Evolutionary conservation across 2,888 invertebrate species (phyloP), one percentile per base, ranked within the genome.

Genomic region (Netelia melanura): DNA sequence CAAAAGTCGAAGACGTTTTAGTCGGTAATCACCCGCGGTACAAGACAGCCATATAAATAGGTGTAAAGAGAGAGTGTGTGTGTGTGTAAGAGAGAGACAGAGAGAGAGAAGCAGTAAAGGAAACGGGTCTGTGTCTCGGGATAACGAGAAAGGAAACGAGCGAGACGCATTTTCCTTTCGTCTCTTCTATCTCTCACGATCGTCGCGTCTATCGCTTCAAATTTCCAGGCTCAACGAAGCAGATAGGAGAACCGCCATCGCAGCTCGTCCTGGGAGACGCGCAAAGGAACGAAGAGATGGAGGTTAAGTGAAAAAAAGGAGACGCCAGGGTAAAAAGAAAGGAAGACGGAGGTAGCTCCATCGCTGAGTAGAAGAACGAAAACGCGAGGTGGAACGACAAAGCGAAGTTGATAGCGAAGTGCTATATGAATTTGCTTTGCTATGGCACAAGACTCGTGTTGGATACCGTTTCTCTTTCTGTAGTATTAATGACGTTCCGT

Each of bases 61-160:
- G n/a, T 48, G 14, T 48, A 56, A 2, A 56, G 3, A 43, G 43
- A 58, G 44, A 21, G 30, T 3, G 30, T 3, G 30, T 3, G 30
- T 54, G 43, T 38, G n/a, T 44, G 64, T 48, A 3, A 30, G 68
- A 62, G 17, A 38, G 65, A 78, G 70, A 67, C 77, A 52, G 72
- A 54, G 74, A 56, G 70, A 74, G 61, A 56, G 44, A 67, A 21
- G 52, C 65, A 79, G 79, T 65, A 82, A 82, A 82, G 84, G 77
- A 83, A 85, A 79, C 75, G 64, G n/a, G 65, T 72, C 67, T 61
- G 84, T 61, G 75, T 80, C 79, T 71, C n/a, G 71, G 85, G 80
- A 80, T 82, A 85, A 85, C 79, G 85, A 83, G 82, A 75, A 75
- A 83, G 83, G 76, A 83, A 83, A 85, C 71, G 82, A 81, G 68